A percentile compares a stretch with the other conserved stretches of the same genome.
Conservation (phyloP, 2,113 vertebrate genomes). For the Haemorhous mexicanus region DNA sequence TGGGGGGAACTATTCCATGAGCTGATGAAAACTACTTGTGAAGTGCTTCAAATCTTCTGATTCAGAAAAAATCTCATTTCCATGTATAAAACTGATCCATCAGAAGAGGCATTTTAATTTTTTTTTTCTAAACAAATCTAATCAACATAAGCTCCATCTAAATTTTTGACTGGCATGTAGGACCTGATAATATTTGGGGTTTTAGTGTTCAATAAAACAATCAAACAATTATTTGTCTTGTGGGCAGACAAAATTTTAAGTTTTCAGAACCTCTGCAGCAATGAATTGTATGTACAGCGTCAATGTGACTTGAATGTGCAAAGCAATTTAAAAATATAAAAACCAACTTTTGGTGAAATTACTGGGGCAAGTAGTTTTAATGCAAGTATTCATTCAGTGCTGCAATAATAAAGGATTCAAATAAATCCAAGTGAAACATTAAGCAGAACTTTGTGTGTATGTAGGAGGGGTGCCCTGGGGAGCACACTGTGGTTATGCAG, state of each 20-base stretch:
- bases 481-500: background rate
- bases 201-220: background rate
- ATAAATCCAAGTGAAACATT: slow-evolving; percentile 47
- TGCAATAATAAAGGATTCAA: slow-evolving; percentile 33
- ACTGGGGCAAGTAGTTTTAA: background rate
- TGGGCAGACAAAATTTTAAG: background rate
- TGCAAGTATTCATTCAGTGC: background rate
- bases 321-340: background rate
- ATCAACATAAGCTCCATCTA: background rate
- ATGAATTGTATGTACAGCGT: background rate
- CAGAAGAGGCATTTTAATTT: background rate
- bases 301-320: background rate
- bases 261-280: background rate
- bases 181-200: background rate
- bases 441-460: background rate
- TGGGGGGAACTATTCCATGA: background rate
- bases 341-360: background rate
- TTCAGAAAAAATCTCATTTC: background rate
- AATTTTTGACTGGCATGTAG: background rate
- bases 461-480: slow-evolving; percentile 37
- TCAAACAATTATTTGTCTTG: background rate
- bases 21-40: background rate
- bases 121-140: background rate
- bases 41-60: background rate
- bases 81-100: background rate